Evolutionary conservation across 1,140 invertebrate genomes (phyloP).

Genomic region (Lepidurus packardi): DNA sequence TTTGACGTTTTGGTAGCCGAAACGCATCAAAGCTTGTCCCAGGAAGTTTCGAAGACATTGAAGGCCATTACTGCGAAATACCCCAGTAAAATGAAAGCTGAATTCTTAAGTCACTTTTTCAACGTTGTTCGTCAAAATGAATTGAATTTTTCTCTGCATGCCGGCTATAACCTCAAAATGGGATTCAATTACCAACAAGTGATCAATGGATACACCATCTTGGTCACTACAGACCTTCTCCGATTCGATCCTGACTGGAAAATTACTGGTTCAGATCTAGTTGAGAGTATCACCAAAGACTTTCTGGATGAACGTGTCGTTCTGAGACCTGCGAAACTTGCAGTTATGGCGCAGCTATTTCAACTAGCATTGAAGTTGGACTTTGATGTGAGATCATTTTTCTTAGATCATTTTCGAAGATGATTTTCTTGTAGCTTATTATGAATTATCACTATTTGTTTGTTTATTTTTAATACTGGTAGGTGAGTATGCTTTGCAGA

Average conservation of each 20-base stretch:
- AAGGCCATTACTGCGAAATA: background rate
- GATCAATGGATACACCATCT: background rate
- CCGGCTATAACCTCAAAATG: background rate
- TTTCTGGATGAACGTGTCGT: background rate
- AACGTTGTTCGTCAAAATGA: background rate
- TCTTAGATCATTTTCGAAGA: background rate
- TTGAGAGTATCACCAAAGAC: background rate
- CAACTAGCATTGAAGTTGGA: background rate
- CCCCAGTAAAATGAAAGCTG: background rate
- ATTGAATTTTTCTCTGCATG: background rate
- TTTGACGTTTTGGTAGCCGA: constrained; percentile 6
- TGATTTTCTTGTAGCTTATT: background rate
- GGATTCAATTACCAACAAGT: background rate
- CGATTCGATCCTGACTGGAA: background rate
- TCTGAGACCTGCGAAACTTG: background rate
- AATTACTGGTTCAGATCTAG: background rate
- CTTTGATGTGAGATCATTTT: background rate
- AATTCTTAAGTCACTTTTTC: background rate
- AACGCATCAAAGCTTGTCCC: constrained; percentile 2
- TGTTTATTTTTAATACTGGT: too few species aligned
- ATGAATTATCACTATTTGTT: background rate
- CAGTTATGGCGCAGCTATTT: background rate
- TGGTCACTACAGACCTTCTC: background rate
- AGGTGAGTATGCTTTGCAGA: background rate
- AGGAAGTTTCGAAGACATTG: background rate